These are phyloP conservation scores for Ips nitidus DNA, from an alignment of 1,140 invertebrate species.

Conservation along the genomic window DNA sequence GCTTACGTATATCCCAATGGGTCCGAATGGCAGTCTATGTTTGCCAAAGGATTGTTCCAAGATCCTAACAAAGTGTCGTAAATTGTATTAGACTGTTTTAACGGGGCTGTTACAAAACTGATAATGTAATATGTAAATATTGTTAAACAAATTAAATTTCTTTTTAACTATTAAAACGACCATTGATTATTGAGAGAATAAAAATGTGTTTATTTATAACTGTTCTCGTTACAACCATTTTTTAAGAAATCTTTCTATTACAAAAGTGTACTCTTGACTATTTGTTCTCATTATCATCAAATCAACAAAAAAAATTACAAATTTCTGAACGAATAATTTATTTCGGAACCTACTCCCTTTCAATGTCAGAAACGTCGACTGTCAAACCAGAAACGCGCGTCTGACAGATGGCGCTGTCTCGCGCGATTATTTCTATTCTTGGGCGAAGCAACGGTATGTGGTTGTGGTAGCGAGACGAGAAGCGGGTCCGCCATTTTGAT, in stretches of 20 bases:
- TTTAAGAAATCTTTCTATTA: too few relatives aligned
- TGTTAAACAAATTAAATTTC: not conserved
- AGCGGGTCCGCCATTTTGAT: conserved; percentile 50
- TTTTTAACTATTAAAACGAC: not conserved
- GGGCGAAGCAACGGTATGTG: conserved; percentile 33
- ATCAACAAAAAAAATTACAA: too few relatives aligned
- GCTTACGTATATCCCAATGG: conserved; percentile 77
- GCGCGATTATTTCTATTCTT: not conserved
- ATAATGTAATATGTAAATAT: not conserved
- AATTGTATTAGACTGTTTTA: conserved; percentile 1
- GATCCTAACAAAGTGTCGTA: conserved; percentile 41
- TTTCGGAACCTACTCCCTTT: too few relatives aligned
- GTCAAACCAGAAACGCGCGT: too few relatives aligned
- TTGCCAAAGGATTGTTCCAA: conserved; percentile 51
- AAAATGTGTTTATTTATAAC: too few relatives aligned
- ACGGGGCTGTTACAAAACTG: not conserved
- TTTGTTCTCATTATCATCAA: too few relatives aligned
- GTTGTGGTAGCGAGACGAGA: conserved; percentile 42
- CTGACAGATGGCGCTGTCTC: too few relatives aligned
- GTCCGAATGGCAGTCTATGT: conserved; percentile 70
- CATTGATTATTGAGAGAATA: too few relatives aligned
- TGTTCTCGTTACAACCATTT: too few relatives aligned
- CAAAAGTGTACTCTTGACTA: too few relatives aligned
- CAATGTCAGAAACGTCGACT: too few relatives aligned
- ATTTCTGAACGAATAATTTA: too few relatives aligned